phyloP scores from a whole-genome alignment of 1,140 invertebrate species.

The Nasonia vitripennis region DNA sequence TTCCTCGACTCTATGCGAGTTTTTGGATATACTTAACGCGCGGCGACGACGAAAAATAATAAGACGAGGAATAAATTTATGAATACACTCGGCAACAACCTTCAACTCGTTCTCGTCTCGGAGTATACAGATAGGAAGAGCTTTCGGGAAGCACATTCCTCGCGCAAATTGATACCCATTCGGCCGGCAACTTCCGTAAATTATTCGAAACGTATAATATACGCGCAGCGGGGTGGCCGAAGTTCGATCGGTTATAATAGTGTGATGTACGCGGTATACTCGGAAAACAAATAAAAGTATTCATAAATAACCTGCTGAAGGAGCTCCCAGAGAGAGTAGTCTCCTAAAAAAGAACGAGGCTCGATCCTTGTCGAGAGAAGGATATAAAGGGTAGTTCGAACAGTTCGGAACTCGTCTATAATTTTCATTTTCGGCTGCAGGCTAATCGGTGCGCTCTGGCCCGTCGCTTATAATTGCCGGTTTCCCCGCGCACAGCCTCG shows the following conservation, averaged over 20 bases:
- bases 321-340: not conserved
- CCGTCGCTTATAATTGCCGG: slow-evolving; percentile 59
- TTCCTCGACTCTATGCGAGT: no score
- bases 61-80: no score
- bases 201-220: not conserved
- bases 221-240: not conserved
- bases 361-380: not conserved
- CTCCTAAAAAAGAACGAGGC: not conserved
- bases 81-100: no score
- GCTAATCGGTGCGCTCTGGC: slow-evolving; percentile 59
- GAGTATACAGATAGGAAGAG: no score
- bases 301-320: slow-evolving; percentile 41
- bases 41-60: no score
- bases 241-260: slow-evolving; percentile 11
- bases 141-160: not conserved
- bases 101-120: no score
- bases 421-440: slow-evolving; percentile 65
- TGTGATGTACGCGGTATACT: not conserved
- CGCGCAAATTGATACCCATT: not conserved
- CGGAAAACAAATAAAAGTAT: slow-evolving; percentile 35
- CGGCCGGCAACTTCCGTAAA: not conserved
- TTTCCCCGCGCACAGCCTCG: not conserved
- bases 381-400: slow-evolving; percentile 10
- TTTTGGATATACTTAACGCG: no score
- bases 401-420: slow-evolving; percentile 53